phyloP scores from a whole-genome alignment of 2,113 vertebrate species.

The Clarias batrachus region DNA sequence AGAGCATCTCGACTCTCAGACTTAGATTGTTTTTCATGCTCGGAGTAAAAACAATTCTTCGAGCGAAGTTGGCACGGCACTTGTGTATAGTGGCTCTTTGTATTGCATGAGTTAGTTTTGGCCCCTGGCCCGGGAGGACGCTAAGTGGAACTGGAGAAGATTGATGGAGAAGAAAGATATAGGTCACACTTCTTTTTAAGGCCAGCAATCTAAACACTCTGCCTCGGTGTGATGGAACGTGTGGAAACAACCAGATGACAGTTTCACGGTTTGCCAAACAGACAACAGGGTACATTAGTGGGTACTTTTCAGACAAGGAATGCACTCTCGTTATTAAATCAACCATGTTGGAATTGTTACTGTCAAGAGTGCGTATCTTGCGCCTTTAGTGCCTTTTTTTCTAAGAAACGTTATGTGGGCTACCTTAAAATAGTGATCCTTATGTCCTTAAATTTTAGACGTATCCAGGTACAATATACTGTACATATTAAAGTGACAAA shows the following conservation, averaged over 20 bases:
- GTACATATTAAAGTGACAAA: background rate
- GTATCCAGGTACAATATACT: background rate
- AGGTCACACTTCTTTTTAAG: conserved; percentile 55
- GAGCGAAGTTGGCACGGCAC: conserved; percentile 23
- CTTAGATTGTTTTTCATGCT: background rate
- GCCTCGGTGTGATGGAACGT: conserved; percentile 13
- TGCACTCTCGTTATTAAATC: background rate
- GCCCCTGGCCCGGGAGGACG: conserved; percentile 58
- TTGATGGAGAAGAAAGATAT: conserved; percentile 65
- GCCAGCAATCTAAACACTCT: conserved; percentile 35
- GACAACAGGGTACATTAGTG: background rate
- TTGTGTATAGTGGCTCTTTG: conserved; percentile 38
- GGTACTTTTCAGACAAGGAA: background rate
- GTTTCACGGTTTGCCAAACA: conserved; percentile 4
- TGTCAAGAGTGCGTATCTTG: background rate
- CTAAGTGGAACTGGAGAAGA: conserved; percentile 56
- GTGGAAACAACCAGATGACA: conserved; percentile 27
- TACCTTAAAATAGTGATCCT: too few species aligned
- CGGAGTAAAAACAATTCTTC: background rate
- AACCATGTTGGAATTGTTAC: background rate
- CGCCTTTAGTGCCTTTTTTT: background rate
- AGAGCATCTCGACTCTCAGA: background rate
- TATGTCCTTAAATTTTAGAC: background rate
- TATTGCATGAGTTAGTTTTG: conserved; percentile 46
- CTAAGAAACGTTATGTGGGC: background rate